Base-by-base conservation (phyloP, 2,888 invertebrate species). In the Hartigia nigra region DNA sequence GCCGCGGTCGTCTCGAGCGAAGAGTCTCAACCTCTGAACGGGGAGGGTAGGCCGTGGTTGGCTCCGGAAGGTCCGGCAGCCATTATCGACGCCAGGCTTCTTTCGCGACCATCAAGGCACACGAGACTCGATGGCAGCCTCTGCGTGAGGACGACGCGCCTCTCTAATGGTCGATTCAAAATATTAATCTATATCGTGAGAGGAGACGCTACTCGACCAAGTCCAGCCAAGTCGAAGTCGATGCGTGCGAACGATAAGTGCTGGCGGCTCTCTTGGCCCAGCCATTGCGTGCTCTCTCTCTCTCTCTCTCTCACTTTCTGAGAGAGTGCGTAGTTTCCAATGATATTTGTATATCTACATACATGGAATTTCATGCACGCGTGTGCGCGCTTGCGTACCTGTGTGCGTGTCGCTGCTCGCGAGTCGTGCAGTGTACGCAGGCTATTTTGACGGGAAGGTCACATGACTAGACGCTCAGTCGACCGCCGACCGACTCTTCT, bases 401-500 rank as follows among this genome's bases (percentile, higher is more conserved):
- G 83, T 82, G 81, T 83, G 83, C 80, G 84, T 76, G 77, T 80
- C 74, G 76, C 74, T 75, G 75, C 34, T 36, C 75, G 72, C 69
- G 77, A 82, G 69, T 78, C 80, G 80, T 81, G 81, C 85, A 77
- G 81, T 84, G 82, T 86, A 86, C 86, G 85, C 83, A 86, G 93
- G 94, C 94, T 95, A 95, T 95, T 95, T 95, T 95, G 95, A 95
- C 95, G 95, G 95, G 95, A 95, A 95, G 95, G 95, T 95, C 95
- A 95, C 95, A 94, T 95, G 95, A 95, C 94, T 92, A 92, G 93
- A 91, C 92, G 92, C 91, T 92, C 87, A 86, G 87, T 87, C 89
- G 88, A 88, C 87, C 85, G 87, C 84, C 87, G 84, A 55, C 79
- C 81, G 83, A 81, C 80, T 69, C 77, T 76, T 31, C 23, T 74